Evolutionary conservation across 1,140 invertebrate species (phyloP), one percentile per base, ranked within the genome.

Genomic region (Drosophila virilis): DNA sequence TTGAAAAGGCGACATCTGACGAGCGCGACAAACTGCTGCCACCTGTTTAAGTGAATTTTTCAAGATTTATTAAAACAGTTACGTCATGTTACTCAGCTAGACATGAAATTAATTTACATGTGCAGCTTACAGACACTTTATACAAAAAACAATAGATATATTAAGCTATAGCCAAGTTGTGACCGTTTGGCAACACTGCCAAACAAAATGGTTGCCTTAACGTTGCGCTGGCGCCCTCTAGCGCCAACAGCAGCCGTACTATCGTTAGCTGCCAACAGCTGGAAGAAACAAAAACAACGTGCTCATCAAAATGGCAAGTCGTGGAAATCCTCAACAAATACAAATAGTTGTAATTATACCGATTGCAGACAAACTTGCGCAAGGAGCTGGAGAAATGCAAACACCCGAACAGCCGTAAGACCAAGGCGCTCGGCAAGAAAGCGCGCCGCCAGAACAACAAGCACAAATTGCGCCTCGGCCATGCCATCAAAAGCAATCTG

Each of bases 331-430:
- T 55, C n/a, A 12, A 37, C 22, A 17, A 57, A 32, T 15, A 15
- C n/a, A n/a, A 17, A 35, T 45, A 9, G 17, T 13, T 13, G 17
- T 10, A 51, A 32, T 42, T 46, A 0, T 48, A 92, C 17, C 8
- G 46, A 35, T 42, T 46, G 0, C 51, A 92, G 91, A 82, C 91
- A 0, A 92, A 92, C 62, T 54, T 93, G 43, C 92, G 92, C 67
- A 93, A 92, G 61, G 93, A 94, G 70, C 67, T 95, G 12, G 92
- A 93, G 28, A 94, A 95, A 91, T 93, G 94, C 55, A 96, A 96
- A 81, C 96, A 97, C 93, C 96, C 96, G 8, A 96, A 96, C 81
- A 96, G 96, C 74, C 94, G 96, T 74, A 96, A 96, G 93, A 95
- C 95, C 1, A 93, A 94, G 70, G 94, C 95, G 10, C 91, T 96